phyloP scores from a whole-genome alignment of 2,113 vertebrate genomes.

The Scophthalmus maximus region DNA sequence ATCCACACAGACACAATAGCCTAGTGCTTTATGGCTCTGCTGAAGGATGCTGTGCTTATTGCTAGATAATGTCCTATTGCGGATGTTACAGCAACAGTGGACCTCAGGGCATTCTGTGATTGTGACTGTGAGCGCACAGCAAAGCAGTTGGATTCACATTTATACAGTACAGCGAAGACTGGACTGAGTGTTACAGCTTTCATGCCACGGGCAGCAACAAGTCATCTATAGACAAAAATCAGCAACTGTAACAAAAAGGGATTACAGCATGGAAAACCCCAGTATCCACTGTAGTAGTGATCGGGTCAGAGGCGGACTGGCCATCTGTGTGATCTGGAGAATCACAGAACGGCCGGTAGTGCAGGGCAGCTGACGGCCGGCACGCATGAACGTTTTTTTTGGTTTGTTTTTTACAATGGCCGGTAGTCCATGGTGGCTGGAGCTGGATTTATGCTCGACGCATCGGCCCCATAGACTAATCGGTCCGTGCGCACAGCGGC shows the following conservation, averaged over 20 bases:
- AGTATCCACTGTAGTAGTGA: neutral
- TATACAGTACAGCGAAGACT: neutral
- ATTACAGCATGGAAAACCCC: neutral
- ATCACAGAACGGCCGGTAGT: too few species aligned
- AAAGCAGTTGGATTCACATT: neutral
- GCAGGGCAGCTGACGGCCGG: too few species aligned
- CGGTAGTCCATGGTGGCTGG: too few species aligned
- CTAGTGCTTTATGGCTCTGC: neutral
- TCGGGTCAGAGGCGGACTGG: too few species aligned
- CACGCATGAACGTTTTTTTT: too few species aligned
- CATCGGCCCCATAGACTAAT: too few species aligned
- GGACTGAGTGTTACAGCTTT: neutral
- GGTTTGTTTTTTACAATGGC: too few species aligned
- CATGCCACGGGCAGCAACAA: neutral
- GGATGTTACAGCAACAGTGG: neutral
- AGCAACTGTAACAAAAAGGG: neutral
- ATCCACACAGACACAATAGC: neutral
- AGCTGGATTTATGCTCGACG: too few species aligned
- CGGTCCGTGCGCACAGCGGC: too few species aligned
- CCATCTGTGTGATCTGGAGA: too few species aligned
- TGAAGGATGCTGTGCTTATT: conserved; percentile 12
- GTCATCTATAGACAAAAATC: neutral
- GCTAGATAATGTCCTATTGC: conserved; percentile 12
- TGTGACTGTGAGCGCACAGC: neutral
- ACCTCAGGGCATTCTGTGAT: neutral